Evolutionary conservation across 2,113 vertebrate species (phyloP).

Genomic region (Tupaia tana): DNA sequence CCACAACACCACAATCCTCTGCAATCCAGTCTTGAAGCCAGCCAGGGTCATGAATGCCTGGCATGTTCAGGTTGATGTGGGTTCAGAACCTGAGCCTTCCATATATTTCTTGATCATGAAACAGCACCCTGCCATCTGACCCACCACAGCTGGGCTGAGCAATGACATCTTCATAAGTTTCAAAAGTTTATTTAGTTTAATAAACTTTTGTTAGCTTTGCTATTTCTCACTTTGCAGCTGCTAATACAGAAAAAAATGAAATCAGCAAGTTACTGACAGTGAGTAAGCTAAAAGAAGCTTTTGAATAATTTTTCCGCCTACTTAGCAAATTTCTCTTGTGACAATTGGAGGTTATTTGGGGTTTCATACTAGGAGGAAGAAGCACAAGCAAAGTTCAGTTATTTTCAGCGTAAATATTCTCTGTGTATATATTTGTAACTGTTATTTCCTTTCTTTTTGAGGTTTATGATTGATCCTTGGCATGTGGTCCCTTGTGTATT

Average conservation of each 20-base stretch:
- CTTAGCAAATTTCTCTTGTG: constrained; percentile 53
- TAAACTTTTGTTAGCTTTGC: constrained; percentile 54
- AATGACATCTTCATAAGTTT: constrained; percentile 31
- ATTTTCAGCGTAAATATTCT: constrained; percentile 59
- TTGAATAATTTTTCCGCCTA: neutral
- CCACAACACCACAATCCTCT: no score
- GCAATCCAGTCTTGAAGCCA: no score
- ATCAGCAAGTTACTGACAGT: constrained; percentile 71
- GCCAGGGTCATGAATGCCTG: no score
- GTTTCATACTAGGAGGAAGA: constrained; percentile 31
- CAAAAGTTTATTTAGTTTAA: constrained; percentile 25
- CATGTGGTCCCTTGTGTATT: constrained; percentile 38
- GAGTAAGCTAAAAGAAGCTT: constrained; percentile 46
- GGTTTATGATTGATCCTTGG: constrained; percentile 57
- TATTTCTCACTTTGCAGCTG: constrained; percentile 43
- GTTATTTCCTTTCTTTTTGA: constrained; percentile 54
- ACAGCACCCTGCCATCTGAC: no score
- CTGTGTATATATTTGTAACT: constrained; percentile 45
- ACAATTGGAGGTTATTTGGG: constrained; percentile 60
- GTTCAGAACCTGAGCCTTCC: no score
- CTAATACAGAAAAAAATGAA: neutral
- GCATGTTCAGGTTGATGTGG: no score
- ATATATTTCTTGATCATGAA: no score
- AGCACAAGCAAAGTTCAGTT: constrained; percentile 16
- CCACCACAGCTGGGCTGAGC: neutral